Base-by-base conservation (phyloP, 2,113 vertebrate species). In the Tupaia chinensis region DNA sequence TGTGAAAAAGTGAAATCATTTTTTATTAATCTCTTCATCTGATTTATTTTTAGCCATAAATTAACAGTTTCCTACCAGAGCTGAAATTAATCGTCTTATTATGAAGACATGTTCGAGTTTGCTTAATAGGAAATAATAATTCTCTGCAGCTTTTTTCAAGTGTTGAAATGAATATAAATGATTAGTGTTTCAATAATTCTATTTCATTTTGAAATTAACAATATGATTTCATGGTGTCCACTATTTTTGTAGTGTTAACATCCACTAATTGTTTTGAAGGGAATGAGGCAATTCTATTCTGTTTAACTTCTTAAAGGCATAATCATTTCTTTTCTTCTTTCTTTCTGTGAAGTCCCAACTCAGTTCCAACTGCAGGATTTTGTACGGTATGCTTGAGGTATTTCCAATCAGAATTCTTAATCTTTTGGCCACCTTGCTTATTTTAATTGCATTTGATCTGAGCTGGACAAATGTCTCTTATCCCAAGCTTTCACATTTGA, bases 121-220 rank as follows among this genome's bases (percentile, higher is more conserved):
- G 56, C 22, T 69, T 90, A 95, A 92, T 86, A 89, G 74, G 80
- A 97, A 96, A 93, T 83, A 91, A 96, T 85, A n/a, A 65, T 97
- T 94, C 85, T 68, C 23, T 91, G 3, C 9, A 88, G 2, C 7
- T 78, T 32, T 80, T 70, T 76, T 20, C 25, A 90, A 78, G 23
- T 29, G 0, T 44, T 77, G 56, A 89, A 68, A 60, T 80, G 22
- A 77, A 70, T 66, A 70, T 20, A 60, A 72, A 63, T 23, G 58
- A 78, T 81, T 81, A 29, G 7, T 69, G 16, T 60, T 96, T 74
- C 44, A 60, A 7, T 54, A 85, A 85, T 89, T 77, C 15, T 91
- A 25, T 54, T 89, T 81, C 11, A 44, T 70, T 73, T 54, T 61
- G 63, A 91, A 73, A 25, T 66, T 61, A 44, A 19, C 34, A n/a